These are phyloP conservation scores for Sinelater perroti DNA, from an alignment of 2,888 invertebrate genomes.

Conservation along the genomic window DNA sequence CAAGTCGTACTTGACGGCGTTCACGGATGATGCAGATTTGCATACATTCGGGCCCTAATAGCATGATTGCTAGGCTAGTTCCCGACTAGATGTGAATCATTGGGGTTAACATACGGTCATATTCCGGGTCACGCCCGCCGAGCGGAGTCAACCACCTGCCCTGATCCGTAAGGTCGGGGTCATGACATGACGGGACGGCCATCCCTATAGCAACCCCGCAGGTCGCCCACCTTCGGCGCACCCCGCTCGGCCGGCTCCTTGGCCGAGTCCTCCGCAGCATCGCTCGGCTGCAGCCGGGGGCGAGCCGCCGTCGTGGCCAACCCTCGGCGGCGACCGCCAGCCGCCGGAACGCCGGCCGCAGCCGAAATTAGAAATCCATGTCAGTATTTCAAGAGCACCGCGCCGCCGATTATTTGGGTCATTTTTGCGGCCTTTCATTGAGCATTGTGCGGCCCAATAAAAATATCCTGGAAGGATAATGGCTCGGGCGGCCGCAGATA, in stretches of 20 bases:
- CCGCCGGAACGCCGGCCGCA: conserved; percentile 25
- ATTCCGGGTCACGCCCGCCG: conserved; percentile 41
- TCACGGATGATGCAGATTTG: background rate
- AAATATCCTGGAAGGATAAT: conserved; percentile 31
- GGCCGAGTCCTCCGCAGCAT: no score
- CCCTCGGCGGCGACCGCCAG: conserved; percentile 38
- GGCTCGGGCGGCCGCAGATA: conserved; percentile 20
- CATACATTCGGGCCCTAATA: conserved; percentile 19
- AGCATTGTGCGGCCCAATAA: conserved; percentile 16
- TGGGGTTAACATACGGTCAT: conserved; percentile 39
- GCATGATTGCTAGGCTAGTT: conserved; percentile 28
- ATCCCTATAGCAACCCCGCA: conserved; percentile 41
- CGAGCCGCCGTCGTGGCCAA: conserved; percentile 43
- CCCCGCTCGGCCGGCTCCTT: conserved; percentile 8
- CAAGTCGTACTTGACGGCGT: no score
- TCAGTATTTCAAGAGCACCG: conserved; percentile 31
- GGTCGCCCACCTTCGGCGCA: conserved; percentile 37
- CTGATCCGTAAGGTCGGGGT: conserved; percentile 51
- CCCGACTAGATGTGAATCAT: conserved; percentile 32
- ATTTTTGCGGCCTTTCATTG: conserved; percentile 32
- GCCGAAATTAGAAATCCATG: conserved; percentile 28
- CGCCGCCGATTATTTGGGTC: conserved; percentile 25
- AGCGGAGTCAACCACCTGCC: conserved; percentile 51
- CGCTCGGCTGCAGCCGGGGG: no score
- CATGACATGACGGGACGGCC: conserved; percentile 49